Conservation (phyloP, 2,113 vertebrate genomes). For the Caracal caracal region DNA sequence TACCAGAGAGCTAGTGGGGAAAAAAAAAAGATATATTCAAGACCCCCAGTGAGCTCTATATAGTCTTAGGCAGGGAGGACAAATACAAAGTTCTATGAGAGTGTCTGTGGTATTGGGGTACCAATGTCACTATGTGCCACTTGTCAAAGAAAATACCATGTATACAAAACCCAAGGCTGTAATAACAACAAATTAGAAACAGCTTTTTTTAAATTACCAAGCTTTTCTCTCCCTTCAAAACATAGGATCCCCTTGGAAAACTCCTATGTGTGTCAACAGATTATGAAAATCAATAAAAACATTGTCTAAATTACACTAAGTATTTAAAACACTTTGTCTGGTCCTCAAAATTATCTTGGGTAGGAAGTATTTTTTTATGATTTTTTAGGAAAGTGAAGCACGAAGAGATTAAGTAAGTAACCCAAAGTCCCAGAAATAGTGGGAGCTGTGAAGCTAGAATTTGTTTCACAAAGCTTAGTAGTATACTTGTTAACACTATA, state of each 20-base stretch:
- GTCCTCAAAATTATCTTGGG: background rate
- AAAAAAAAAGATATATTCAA: background rate
- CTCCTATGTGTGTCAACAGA: background rate
- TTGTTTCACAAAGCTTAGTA: background rate
- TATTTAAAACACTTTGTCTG: background rate
- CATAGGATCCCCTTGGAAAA: background rate
- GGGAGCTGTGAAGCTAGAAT: background rate
- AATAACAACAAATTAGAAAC: slow-evolving; percentile 18
- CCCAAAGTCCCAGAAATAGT: background rate
- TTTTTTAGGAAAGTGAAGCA: background rate
- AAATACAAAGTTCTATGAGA: background rate
- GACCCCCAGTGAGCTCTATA: background rate
- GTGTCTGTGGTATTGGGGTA: background rate
- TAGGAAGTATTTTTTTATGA: background rate
- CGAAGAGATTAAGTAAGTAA: background rate
- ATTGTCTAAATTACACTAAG: background rate
- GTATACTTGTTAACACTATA: background rate
- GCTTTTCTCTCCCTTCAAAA: background rate
- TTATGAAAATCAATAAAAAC: background rate
- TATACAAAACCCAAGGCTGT: background rate
- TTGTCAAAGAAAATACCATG: background rate
- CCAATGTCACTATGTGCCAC: background rate
- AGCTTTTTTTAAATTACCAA: slow-evolving; percentile 16
- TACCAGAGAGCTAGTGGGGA: background rate
- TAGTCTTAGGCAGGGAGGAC: background rate